phyloP scores from a whole-genome alignment of 2,888 invertebrate species.

The Trissoscelio sp. region DNA sequence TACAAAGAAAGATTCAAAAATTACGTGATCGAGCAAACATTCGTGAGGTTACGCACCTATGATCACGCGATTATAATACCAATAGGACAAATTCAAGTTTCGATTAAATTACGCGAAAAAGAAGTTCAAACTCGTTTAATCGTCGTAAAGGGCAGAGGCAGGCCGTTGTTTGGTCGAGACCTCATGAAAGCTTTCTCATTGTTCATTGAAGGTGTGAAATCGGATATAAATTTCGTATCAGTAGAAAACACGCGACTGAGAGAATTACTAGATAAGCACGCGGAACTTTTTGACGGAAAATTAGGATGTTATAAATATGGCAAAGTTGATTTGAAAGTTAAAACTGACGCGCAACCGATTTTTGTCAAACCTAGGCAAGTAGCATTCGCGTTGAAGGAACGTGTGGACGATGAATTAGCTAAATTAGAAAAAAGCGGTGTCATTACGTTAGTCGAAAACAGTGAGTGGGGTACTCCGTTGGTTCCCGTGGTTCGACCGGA shows the following conservation, averaged over 20 bases:
- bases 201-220: slow-evolving; percentile 10
- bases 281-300: slow-evolving; percentile 52
- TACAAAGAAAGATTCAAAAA: slow-evolving; percentile 17
- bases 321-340: slow-evolving; percentile 55
- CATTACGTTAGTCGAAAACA: slow-evolving; percentile 25
- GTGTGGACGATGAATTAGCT: slow-evolving; percentile 48
- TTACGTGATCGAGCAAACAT: slow-evolving; percentile 16
- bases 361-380: slow-evolving; percentile 61
- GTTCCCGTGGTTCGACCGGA: slow-evolving; percentile 43
- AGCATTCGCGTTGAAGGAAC: slow-evolving; percentile 61
- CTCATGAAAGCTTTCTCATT: slow-evolving; percentile 50
- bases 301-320: slow-evolving; percentile 60
- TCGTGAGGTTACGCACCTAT: slow-evolving; percentile 48
- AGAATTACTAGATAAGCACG: slow-evolving; percentile 1
- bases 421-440: slow-evolving; percentile 47
- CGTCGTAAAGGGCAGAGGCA: slow-evolving; percentile 52
- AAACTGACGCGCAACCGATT: slow-evolving; percentile 45
- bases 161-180: slow-evolving; percentile 63
- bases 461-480: slow-evolving; percentile 68
- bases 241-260: neutral
- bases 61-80: slow-evolving; percentile 51
- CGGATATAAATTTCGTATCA: neutral
- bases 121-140: slow-evolving; percentile 33
- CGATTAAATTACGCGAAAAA: slow-evolving; percentile 29
- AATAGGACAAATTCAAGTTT: slow-evolving; percentile 59